Base-by-base conservation (phyloP, 2,113 vertebrate genomes). In the Tursiops truncatus region DNA sequence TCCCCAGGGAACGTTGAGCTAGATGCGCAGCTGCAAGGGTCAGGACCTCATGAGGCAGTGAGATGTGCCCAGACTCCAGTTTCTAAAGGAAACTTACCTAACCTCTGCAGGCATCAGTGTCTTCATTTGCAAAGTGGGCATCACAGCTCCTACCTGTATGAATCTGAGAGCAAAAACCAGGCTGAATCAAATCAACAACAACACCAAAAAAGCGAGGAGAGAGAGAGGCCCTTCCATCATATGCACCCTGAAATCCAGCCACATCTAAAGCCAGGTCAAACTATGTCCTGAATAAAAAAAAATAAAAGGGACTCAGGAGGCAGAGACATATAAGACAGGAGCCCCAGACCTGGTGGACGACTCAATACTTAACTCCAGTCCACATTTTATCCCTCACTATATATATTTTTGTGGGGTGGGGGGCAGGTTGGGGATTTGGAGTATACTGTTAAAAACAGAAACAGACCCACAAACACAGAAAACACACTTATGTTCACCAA, bases 21-120 rank as follows among this genome's bases (percentile, higher is more conserved):
- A 25, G 63, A 41, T 8, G 89, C 76, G 5, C 31, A 14, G 44
- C 62, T 10, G 6, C 88, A 13, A 26, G 44, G 56, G 50, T 50
- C 13, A 0, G 41, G 60, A 7, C 33, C 6, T 7, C 11, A 1
- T 31, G 41, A 33, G 6, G 1, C 15, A 0, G n/a, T 14, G 58
- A 33, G 23, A 53, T 3, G 3, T 2, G 47, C 36, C 25, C 47
- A 25, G n/a, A 68, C 47, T 21, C n/a, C 70, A 47, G 3, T 18
- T 47, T 36, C 83, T 47, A 25, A 20, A 2, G 15, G 73, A 8
- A 79, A 47, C 14, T 25, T 1, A 8, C 20, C 44, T n/a, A 44
- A n/a, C 8, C 14, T 18, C 44, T 53, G 33, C 7, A 10, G 87
- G 41, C 12, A 2, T 76, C 58, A 12, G 58, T 3, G 58, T 65